phyloP scores from a whole-genome alignment of 2,797 vertebrate genomes.

The Schizopygopsis malacanthus region DNA sequence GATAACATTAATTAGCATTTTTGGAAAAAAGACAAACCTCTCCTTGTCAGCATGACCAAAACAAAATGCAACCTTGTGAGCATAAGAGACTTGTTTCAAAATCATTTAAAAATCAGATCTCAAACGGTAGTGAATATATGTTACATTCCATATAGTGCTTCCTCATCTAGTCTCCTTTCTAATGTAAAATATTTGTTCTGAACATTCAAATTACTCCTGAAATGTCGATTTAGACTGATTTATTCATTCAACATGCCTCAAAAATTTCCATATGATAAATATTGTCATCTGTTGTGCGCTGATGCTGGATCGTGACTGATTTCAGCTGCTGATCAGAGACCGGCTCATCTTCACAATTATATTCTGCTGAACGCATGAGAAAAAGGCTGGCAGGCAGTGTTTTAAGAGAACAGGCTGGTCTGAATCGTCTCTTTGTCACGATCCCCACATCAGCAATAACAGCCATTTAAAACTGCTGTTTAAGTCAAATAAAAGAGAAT shows the following conservation, averaged over 20 bases:
- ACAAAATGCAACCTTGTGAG: not conserved
- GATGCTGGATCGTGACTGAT: not conserved
- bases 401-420: not conserved
- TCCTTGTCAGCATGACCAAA: too few species aligned
- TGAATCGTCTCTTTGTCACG: conserved; percentile 15
- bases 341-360: not conserved
- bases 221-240: not conserved
- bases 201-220: not conserved
- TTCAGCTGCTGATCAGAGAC: not conserved
- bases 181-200: not conserved
- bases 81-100: too few species aligned
- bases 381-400: not conserved
- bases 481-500: not conserved
- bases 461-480: conserved; percentile 24
- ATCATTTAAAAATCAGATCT: too few species aligned
- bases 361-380: conserved; percentile 11
- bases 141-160: not conserved
- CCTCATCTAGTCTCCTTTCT: not conserved
- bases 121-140: too few species aligned
- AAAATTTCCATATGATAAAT: not conserved
- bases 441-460: conserved; percentile 12
- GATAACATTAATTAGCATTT: too few species aligned
- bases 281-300: not conserved
- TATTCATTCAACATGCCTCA: not conserved
- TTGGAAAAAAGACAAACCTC: too few species aligned